Percentiles rank a stretch among this genome's conserved stretches.
phyloP scores from a whole-genome alignment of 1,140 invertebrate genomes.

The Drosophila lowei region DNA sequence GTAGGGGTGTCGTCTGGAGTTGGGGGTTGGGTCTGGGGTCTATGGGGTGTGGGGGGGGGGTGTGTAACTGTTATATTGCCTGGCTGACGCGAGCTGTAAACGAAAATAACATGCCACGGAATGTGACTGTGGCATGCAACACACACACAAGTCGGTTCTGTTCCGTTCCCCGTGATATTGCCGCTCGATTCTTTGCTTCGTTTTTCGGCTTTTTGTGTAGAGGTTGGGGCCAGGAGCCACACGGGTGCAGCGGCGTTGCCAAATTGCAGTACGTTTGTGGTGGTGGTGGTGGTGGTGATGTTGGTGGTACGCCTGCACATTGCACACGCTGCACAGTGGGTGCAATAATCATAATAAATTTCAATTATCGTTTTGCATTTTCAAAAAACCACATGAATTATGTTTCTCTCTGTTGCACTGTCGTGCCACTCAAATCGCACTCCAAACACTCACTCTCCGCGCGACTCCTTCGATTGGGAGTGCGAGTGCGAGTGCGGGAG shows the following conservation, averaged over 20 bases:
- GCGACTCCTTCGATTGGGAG: neutral
- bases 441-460: neutral
- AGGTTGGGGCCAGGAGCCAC: conserved; percentile 31
- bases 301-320: conserved; percentile 39
- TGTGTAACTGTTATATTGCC: conserved; percentile 72
- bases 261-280: conserved; percentile 57
- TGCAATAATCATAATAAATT: conserved; percentile 83
- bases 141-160: conserved; percentile 11
- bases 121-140: conserved; percentile 63
- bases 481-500: too few relatives aligned
- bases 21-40: neutral
- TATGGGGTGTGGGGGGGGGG: conserved; percentile 3
- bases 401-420: conserved; percentile 24
- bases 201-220: conserved; percentile 18
- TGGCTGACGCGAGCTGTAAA: conserved; percentile 72
- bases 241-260: conserved; percentile 54
- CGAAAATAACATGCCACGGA: conserved; percentile 75
- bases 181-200: conserved; percentile 2
- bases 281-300: neutral
- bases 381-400: conserved; percentile 56
- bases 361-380: conserved; percentile 79
- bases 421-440: neutral
- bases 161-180: conserved; percentile 55
- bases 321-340: conserved; percentile 46
- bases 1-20: neutral